Evolutionary conservation across 53 echinoderm and acorn worm species (phyloP).

Genomic region (Paracentrotus lividus): DNA sequence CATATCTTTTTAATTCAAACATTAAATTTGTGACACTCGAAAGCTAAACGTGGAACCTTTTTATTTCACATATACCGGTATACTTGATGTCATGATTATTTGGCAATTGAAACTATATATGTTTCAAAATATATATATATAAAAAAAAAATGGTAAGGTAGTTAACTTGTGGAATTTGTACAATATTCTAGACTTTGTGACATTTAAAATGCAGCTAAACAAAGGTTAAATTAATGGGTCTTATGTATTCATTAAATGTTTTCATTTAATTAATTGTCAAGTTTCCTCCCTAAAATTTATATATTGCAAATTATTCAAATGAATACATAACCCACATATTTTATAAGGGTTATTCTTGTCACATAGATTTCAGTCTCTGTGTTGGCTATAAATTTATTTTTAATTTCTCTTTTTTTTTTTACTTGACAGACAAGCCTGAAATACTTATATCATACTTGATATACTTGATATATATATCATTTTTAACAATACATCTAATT

Average conservation of each 20-base stretch:
- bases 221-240: background rate
- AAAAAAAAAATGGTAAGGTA: background rate
- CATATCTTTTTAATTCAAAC: conserved; percentile 1
- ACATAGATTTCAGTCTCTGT: conserved; percentile 14
- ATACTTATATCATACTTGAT: background rate
- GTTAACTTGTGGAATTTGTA: background rate
- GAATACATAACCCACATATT: conserved; percentile 23
- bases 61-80: background rate
- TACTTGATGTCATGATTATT: conserved; percentile 11
- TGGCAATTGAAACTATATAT: background rate
- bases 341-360: background rate
- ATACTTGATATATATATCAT: background rate
- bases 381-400: background rate
- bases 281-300: background rate
- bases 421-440: background rate
- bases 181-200: background rate
- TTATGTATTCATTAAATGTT: too few species aligned
- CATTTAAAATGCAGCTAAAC: background rate
- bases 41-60: background rate
- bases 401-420: background rate
- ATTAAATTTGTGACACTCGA: background rate
- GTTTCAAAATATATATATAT: conserved; percentile 15
- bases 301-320: conserved; percentile 25
- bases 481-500: background rate
- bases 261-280: background rate